Percentiles rank a stretch among this genome's conserved stretches.
These are phyloP conservation scores for Diorhabda carinulata DNA, from an alignment of 1,140 invertebrate genomes.

Conservation along the genomic window DNA sequence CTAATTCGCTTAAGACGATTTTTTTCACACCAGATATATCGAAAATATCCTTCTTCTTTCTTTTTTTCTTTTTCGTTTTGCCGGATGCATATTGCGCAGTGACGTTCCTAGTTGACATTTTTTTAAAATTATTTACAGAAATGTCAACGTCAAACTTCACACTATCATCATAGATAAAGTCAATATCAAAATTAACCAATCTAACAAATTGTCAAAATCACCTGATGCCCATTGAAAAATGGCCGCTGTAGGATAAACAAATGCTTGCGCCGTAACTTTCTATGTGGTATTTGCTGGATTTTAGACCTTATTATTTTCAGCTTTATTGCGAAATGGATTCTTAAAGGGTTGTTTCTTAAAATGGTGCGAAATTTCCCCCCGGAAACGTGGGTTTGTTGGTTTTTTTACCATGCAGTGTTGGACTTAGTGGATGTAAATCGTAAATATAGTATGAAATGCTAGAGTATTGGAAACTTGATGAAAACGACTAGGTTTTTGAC, in stretches of 20 bases:
- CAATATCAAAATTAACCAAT: no score
- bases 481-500: no score
- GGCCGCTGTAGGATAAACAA: neutral
- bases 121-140: neutral
- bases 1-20: conserved; percentile 44
- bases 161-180: neutral
- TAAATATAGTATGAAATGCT: no score
- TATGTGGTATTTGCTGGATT: neutral
- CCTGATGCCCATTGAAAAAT: neutral
- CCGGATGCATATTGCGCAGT: neutral
- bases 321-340: no score
- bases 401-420: no score
- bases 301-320: no score
- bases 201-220: neutral
- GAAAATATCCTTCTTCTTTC: conserved; percentile 25
- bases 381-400: no score
- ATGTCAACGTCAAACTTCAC: neutral
- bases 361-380: no score
- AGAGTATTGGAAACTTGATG: no score
- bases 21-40: conserved; percentile 38
- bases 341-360: no score
- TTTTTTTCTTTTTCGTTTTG: conserved; percentile 19
- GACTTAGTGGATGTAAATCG: no score
- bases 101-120: neutral
- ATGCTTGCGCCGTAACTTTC: neutral